Evolutionary conservation across 2,888 invertebrate genomes (phyloP).

Genomic region (Octodonta nipae): DNA sequence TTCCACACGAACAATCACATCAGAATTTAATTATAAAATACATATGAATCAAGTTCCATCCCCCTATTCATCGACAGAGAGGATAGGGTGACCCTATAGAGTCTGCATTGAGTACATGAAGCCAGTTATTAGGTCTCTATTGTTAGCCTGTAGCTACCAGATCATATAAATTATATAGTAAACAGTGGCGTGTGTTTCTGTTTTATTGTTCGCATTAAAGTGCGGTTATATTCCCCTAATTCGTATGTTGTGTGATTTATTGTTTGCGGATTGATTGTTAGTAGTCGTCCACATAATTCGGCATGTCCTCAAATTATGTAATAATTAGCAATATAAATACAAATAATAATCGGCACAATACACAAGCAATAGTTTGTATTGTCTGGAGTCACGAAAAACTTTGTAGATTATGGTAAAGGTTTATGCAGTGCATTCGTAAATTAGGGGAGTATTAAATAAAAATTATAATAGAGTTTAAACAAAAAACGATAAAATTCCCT

Average conservation of each 20-base stretch:
- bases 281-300: too few relatives aligned
- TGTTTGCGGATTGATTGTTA: too few relatives aligned
- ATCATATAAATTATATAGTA: slow-evolving; percentile 37
- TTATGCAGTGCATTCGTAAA: too few relatives aligned
- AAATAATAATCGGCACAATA: too few relatives aligned
- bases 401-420: too few relatives aligned
- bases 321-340: too few relatives aligned
- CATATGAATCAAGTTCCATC: slow-evolving; percentile 34
- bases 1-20: slow-evolving; percentile 35
- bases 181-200: slow-evolving; percentile 34
- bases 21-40: slow-evolving; percentile 38
- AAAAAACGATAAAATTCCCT: too few relatives aligned
- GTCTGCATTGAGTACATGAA: slow-evolving; percentile 31
- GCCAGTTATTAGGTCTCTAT: slow-evolving; percentile 36
- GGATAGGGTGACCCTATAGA: slow-evolving; percentile 18
- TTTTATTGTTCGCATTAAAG: slow-evolving; percentile 29
- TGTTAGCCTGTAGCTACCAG: slow-evolving; percentile 37
- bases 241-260: slow-evolving; percentile 11
- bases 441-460: too few relatives aligned
- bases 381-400: too few relatives aligned
- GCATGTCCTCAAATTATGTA: too few relatives aligned
- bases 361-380: too few relatives aligned
- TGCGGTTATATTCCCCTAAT: slow-evolving; percentile 27
- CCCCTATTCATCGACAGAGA: slow-evolving; percentile 23
- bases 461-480: too few relatives aligned